Percentiles rank a stretch among this genome's conserved stretches.
These are phyloP conservation scores for Drosophila busckii DNA, from an alignment of 1,140 invertebrate species.

Conservation along the genomic window DNA sequence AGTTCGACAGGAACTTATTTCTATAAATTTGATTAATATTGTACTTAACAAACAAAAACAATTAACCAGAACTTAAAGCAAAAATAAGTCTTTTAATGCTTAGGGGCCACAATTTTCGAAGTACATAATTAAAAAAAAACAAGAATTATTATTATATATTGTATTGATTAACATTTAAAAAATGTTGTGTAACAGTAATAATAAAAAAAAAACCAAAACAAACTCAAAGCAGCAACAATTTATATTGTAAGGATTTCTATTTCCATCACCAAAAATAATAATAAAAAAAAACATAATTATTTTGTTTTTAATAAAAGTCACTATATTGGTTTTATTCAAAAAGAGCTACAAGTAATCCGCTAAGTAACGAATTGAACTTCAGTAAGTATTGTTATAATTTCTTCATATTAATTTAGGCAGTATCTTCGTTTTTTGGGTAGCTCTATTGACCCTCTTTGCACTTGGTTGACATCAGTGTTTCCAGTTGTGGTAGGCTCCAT, in stretches of 20 bases:
- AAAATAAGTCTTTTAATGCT: conserved; percentile 72
- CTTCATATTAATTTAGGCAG: too few species aligned
- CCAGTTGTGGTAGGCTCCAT: too few species aligned
- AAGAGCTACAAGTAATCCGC: not conserved
- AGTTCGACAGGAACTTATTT: conserved; percentile 23
- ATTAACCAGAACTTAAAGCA: conserved; percentile 60
- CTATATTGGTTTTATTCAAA: not conserved
- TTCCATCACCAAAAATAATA: conserved; percentile 69
- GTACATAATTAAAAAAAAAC: conserved; percentile 63
- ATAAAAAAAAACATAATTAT: conserved; percentile 70
- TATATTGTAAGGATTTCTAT: conserved; percentile 78
- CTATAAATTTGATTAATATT: conserved; percentile 60
- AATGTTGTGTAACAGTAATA: conserved; percentile 75
- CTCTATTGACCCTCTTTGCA: too few species aligned
- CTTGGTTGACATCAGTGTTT: too few species aligned
- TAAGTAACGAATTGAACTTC: not conserved
- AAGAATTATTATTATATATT: conserved; percentile 65
- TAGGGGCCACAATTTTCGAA: conserved; percentile 77
- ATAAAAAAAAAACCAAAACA: conserved; percentile 53
- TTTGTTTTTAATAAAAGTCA: conserved; percentile 72
- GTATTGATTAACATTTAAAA: conserved; percentile 75
- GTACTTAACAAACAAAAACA: conserved; percentile 31
- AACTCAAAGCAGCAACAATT: conserved; percentile 60
- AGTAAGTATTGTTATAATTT: too few species aligned
- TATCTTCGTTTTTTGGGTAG: too few species aligned